Evolutionary conservation across 2,888 invertebrate genomes (phyloP).

Genomic region (Parnassius apollo): DNA sequence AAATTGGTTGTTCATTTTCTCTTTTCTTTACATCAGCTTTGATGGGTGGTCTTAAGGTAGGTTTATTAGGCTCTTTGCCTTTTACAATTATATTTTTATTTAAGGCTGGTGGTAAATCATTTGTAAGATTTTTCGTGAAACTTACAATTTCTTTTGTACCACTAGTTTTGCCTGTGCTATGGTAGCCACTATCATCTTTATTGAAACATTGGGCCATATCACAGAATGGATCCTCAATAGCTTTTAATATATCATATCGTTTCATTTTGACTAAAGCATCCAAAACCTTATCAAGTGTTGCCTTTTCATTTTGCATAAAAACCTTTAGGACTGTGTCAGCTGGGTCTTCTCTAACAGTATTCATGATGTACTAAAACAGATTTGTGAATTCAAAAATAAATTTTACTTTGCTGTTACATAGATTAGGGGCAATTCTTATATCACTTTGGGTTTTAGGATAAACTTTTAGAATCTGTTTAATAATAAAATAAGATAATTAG

Average conservation of each 20-base stretch:
- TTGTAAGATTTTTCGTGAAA: slow-evolving; percentile 54
- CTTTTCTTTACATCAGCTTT: slow-evolving; percentile 41
- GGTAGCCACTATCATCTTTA: slow-evolving; percentile 71
- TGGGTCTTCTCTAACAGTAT: slow-evolving; percentile 76
- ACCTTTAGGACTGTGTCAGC: slow-evolving; percentile 78
- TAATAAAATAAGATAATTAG: no score
- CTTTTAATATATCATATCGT: slow-evolving; percentile 76
- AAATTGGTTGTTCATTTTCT: slow-evolving; percentile 54
- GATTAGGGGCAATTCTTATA: no score
- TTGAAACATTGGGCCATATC: slow-evolving; percentile 61
- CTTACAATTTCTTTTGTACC: slow-evolving; percentile 63
- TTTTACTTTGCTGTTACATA: no score
- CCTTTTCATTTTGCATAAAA: slow-evolving; percentile 73
- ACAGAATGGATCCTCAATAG: slow-evolving; percentile 64
- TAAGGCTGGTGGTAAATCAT: slow-evolving; percentile 66
- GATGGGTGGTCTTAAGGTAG: slow-evolving; percentile 39
- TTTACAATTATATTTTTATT: slow-evolving; percentile 53
- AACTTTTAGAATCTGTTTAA: no score
- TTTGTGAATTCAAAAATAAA: not conserved
- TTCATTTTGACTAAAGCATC: slow-evolving; percentile 71
- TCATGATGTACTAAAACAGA: slow-evolving; percentile 72
- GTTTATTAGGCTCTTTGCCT: slow-evolving; percentile 51
- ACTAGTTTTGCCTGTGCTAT: slow-evolving; percentile 55
- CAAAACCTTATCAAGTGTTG: slow-evolving; percentile 78
- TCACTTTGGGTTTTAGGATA: no score